Evolutionary conservation across 2,797 vertebrate species (phyloP), one percentile per base, ranked within the genome.

Genomic region (Coranthus polyacanthus): DNA sequence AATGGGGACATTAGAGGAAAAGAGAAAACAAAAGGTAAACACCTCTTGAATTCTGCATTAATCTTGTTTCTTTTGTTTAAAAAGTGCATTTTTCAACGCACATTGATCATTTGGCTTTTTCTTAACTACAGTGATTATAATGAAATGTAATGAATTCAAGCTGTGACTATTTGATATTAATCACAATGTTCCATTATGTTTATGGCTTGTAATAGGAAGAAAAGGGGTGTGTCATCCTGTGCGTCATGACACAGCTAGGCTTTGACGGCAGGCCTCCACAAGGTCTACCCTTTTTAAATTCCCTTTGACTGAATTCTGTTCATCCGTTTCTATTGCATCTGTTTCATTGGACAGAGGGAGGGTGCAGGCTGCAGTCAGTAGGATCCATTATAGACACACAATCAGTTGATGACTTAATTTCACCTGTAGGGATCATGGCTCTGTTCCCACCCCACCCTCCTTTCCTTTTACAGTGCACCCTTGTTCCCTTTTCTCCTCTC

Each of bases 121-220:
- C 52, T 56, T 66, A 24, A 57, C 50, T 63, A 61, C 59, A 68
- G 36, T 75, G 54, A 65, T 85, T 61, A 61, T 81, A 34, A 43
- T 82, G 68, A 78, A 88, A 83, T 89, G 88, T 85, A 75, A 93
- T 97, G 95, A 93, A 94, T 95, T 95, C 94, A 97, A 96, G 94
- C 94, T 98, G 96, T 98, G 97, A 96, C 94, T 98, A 95, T 96
- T 95, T 98, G 97, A 97, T 97, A 96, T 98, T 98, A 98, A 98
- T 97, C 96, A 95, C 94, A 96, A 97, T 98, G 97, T 99, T 98
- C 97, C 96, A 96, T 98, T 98, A 99, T 99, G 96, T 98, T 99
- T 97, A 98, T 98, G 97, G 97, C 97, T 98, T 98, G 97, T 98
- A 97, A 98, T 98, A 98, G 97, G 97, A 98, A 97, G 96, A 98